Percentiles rank a stretch among this genome's conserved stretches.
Evolutionary conservation across 2,888 invertebrate genomes (phyloP).

Genomic region (Pedicia rivosa): DNA sequence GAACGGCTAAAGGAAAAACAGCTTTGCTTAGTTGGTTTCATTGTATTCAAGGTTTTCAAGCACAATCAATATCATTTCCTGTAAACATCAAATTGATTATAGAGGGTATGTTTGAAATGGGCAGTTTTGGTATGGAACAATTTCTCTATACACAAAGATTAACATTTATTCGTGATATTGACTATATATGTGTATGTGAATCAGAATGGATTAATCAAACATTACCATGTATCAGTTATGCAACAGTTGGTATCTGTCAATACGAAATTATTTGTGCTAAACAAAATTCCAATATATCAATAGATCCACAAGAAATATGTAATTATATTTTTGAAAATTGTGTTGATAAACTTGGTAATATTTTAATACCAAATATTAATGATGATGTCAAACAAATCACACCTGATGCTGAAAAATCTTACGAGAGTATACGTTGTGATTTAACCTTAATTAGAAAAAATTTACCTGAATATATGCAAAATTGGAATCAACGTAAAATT

Average conservation of each 20-base stretch:
- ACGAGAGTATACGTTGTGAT: slow-evolving; percentile 20
- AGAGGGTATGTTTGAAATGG: slow-evolving; percentile 29
- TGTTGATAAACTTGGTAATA: slow-evolving; percentile 11
- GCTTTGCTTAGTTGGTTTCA: slow-evolving; percentile 30
- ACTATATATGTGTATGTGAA: slow-evolving; percentile 27
- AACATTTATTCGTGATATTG: slow-evolving; percentile 24
- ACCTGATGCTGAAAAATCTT: slow-evolving; percentile 32
- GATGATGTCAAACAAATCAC: slow-evolving; percentile 29
- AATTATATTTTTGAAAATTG: neutral
- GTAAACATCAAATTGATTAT: slow-evolving; percentile 31
- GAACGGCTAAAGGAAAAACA: slow-evolving; percentile 30
- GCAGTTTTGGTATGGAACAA: slow-evolving; percentile 25
- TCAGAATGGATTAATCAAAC: slow-evolving; percentile 31
- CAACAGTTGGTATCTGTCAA: slow-evolving; percentile 24
- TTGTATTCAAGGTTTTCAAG: slow-evolving; percentile 25
- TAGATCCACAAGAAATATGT: neutral
- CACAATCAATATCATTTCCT: slow-evolving; percentile 23
- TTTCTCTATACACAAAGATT: slow-evolving; percentile 16
- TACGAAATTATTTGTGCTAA: slow-evolving; percentile 12
- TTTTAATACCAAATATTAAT: slow-evolving; percentile 27
- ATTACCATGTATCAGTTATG: slow-evolving; percentile 31
- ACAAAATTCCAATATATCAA: neutral
- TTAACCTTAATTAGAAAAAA: slow-evolving; percentile 8
- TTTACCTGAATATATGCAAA: slow-evolving; percentile 22
- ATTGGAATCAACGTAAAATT: slow-evolving; percentile 26